Evolutionary conservation across 2,797 vertebrate genomes (phyloP).

Genomic region (Sciurus vulgaris): DNA sequence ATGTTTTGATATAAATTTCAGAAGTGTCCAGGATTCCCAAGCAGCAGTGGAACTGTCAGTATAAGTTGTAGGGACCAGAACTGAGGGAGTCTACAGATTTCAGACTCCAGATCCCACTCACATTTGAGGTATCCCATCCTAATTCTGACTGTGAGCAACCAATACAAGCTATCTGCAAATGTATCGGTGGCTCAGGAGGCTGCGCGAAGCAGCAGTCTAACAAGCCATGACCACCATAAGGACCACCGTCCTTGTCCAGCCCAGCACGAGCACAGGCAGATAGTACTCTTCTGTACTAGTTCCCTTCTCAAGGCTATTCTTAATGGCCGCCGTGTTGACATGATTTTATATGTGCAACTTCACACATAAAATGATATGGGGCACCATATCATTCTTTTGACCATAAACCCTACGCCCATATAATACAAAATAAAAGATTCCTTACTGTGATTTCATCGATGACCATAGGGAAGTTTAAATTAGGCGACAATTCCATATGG

Average conservation of each 20-base stretch:
- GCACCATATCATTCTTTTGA: background rate
- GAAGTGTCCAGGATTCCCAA: background rate
- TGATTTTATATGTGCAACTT: background rate
- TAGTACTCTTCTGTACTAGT: background rate
- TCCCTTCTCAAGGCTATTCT: background rate
- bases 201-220: background rate
- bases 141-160: background rate
- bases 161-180: too few species aligned
- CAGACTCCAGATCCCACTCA: background rate
- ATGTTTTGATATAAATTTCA: background rate
- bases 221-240: accelerated
- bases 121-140: background rate
- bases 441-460: background rate
- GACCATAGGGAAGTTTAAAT: background rate
- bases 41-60: too few species aligned
- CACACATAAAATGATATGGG: too few species aligned
- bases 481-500: background rate
- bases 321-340: background rate
- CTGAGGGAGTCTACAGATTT: background rate
- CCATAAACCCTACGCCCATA: background rate
- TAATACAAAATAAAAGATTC: background rate
- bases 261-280: too few species aligned
- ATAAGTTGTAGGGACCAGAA: background rate
- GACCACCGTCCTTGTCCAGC: accelerated
- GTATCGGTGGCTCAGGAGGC: background rate